phyloP scores from a whole-genome alignment of 2,113 vertebrate species.

The Anguilla japonica region DNA sequence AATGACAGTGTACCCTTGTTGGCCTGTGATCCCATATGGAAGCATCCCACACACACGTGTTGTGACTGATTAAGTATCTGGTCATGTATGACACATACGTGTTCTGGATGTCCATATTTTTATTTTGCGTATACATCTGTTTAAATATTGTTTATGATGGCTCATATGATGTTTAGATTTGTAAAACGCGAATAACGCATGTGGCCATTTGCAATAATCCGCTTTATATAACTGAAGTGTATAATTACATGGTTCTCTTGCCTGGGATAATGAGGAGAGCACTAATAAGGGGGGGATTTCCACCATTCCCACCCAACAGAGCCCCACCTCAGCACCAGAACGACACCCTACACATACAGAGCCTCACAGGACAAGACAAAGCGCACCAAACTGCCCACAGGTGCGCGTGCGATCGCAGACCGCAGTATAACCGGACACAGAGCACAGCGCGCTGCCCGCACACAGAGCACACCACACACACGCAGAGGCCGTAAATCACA shows the following conservation, averaged over 20 bases:
- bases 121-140: not conserved
- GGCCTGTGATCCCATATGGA: not conserved
- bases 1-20: slow-evolving; percentile 9
- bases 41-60: not conserved
- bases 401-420: not conserved
- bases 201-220: not conserved
- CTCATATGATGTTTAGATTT: not conserved
- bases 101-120: not conserved
- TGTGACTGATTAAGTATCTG: slow-evolving; percentile 3
- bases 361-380: not conserved
- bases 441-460: not conserved
- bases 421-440: not conserved
- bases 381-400: not conserved
- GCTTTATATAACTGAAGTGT: not conserved
- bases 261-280: not conserved
- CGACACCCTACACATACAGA: not conserved
- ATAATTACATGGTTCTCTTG: slow-evolving; percentile 11
- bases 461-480: not conserved
- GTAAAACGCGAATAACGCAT: not conserved
- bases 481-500: not conserved
- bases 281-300: slow-evolving; percentile 13
- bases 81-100: not conserved
- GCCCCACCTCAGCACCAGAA: not conserved
- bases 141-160: not conserved
- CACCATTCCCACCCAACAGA: not conserved